phyloP scores from a whole-genome alignment of 2,888 invertebrate species.

The Heliconius cydno region DNA sequence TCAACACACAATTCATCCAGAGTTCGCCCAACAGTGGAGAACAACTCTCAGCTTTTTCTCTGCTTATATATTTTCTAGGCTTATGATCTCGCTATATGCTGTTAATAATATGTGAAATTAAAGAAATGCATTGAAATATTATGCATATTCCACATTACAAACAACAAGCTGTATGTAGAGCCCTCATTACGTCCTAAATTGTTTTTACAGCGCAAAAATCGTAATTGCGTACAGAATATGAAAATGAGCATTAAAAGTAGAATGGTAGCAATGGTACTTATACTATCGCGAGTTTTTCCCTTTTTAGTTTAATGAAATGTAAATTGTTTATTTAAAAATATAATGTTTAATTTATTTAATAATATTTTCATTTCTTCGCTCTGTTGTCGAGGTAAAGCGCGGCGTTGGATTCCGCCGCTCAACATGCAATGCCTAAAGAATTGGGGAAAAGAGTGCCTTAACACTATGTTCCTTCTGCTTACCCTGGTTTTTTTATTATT shows the following conservation, averaged over 20 bases:
- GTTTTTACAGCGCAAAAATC: background rate
- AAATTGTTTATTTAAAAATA: too few species aligned
- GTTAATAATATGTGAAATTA: background rate
- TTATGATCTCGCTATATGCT: background rate
- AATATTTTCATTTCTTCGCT: too few species aligned
- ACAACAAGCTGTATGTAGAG: background rate
- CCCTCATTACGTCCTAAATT: conserved; percentile 13
- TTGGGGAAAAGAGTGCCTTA: too few species aligned
- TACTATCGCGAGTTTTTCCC: background rate
- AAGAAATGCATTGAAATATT: background rate
- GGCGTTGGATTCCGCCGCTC: too few species aligned
- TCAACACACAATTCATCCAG: too few species aligned
- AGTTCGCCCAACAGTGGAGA: too few species aligned
- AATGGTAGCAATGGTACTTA: background rate
- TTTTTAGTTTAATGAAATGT: background rate
- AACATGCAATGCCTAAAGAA: too few species aligned
- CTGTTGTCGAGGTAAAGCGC: too few species aligned
- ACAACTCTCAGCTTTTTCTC: background rate
- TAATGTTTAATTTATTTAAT: too few species aligned
- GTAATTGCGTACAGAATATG: background rate
- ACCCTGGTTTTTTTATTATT: too few species aligned
- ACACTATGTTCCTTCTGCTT: too few species aligned
- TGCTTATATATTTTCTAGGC: background rate
- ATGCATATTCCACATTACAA: background rate
- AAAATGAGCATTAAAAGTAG: conserved; percentile 1